These are phyloP conservation scores for Phenganax subtilis DNA, from an alignment of 92 coral and sea anemone genomes.

Conservation along the genomic window DNA sequence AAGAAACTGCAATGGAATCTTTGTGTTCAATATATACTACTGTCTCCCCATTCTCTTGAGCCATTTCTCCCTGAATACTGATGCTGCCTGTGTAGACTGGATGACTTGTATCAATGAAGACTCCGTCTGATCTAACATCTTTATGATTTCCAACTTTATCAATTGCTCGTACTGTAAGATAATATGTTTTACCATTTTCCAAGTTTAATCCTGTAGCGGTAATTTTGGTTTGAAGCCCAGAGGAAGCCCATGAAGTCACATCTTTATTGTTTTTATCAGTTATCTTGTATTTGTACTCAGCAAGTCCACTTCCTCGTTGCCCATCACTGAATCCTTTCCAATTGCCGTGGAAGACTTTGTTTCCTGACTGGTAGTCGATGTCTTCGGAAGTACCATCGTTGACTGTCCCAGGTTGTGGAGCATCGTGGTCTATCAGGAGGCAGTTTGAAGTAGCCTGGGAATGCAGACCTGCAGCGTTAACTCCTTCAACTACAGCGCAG, in stretches of 20 bases:
- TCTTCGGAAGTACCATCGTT: conserved; percentile 75
- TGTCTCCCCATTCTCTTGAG: conserved; percentile 49
- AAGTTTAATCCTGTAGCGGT: conserved; percentile 59
- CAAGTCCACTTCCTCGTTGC: conserved; percentile 78
- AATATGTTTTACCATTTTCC: conserved; percentile 58
- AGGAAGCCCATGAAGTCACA: conserved; percentile 70
- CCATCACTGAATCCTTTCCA: conserved; percentile 92
- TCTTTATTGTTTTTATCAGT: conserved; percentile 49
- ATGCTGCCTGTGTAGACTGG: conserved; percentile 83
- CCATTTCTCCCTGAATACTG: conserved; percentile 55
- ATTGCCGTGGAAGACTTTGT: conserved; percentile 62
- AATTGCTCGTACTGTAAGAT: conserved; percentile 61
- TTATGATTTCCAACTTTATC: conserved; percentile 65
- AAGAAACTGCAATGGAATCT: conserved; percentile 53
- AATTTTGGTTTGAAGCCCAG: conserved; percentile 59
- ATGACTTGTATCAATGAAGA: conserved; percentile 65
- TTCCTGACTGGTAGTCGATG: conserved; percentile 75
- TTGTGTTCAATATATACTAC: conserved; percentile 61
- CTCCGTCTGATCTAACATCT: conserved; percentile 65
- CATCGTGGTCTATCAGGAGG: conserved; percentile 80
- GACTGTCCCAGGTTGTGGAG: conserved; percentile 73
- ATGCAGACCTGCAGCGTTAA: conserved; percentile 73
- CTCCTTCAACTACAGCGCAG: conserved; percentile 85
- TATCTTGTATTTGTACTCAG: conserved; percentile 66
- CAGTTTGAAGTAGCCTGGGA: conserved; percentile 73